Conservation (phyloP, 2,888 invertebrate genomes). For the Alentia gelatinosa region DNA sequence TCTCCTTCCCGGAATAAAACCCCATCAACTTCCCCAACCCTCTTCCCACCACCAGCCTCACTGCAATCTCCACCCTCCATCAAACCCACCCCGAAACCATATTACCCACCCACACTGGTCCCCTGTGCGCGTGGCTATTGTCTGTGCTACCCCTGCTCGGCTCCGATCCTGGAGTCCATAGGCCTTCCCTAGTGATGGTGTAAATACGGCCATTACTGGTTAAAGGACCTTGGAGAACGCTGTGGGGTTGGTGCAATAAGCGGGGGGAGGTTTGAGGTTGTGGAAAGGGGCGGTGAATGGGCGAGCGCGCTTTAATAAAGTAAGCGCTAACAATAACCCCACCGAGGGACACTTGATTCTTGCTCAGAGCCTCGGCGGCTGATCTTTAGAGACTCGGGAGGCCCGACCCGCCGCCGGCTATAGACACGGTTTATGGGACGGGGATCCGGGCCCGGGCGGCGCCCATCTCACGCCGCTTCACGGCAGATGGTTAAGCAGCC, state of each 20-base stretch:
- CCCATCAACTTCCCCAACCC: neutral
- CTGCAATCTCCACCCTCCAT: neutral
- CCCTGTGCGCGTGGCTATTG: neutral
- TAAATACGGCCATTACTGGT: too few species aligned
- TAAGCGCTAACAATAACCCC: neutral
- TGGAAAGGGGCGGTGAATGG: neutral
- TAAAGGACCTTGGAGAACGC: too few species aligned
- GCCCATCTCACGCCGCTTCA: neutral
- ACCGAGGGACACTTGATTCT: slow-evolving; percentile 15
- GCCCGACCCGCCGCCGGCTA: neutral
- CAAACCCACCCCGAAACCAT: neutral
- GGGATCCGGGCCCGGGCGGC: neutral
- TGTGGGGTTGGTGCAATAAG: too few species aligned
- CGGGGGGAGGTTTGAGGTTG: neutral
- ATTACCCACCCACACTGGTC: neutral
- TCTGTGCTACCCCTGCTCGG: neutral
- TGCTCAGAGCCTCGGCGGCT: neutral
- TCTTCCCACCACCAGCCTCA: neutral
- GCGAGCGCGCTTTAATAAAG: slow-evolving; percentile 1
- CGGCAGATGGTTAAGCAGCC: slow-evolving; percentile 9
- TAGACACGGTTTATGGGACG: neutral
- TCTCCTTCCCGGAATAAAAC: too few species aligned
- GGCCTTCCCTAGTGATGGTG: too few species aligned
- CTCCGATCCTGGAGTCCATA: too few species aligned
- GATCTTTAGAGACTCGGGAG: neutral